Evolutionary conservation across 1,140 invertebrate genomes (phyloP).

Genomic region (Sminthurides bifidus): DNA sequence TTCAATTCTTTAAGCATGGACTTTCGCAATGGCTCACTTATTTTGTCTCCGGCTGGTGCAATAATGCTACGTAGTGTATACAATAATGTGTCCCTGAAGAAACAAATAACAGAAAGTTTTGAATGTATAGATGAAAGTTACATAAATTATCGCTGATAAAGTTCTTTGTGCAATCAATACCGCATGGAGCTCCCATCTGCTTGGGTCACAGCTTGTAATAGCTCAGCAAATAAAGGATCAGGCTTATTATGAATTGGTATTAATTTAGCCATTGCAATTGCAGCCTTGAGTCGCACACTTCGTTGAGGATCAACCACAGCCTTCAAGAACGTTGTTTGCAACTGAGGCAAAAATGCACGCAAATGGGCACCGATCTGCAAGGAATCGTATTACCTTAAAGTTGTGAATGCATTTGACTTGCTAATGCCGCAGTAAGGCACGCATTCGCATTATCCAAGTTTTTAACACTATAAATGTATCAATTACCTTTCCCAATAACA

Average conservation of each 20-base stretch:
- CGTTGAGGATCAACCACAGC: slow-evolving; percentile 78
- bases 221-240: slow-evolving; percentile 73
- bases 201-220: slow-evolving; percentile 72
- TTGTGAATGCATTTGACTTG: too few species aligned
- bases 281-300: slow-evolving; percentile 77
- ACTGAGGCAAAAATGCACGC: slow-evolving; percentile 94
- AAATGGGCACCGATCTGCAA: slow-evolving; percentile 74
- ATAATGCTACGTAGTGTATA: slow-evolving; percentile 76
- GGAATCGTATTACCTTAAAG: too few species aligned
- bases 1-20: background rate
- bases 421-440: too few species aligned
- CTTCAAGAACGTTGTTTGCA: slow-evolving; percentile 95
- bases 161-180: slow-evolving; percentile 34
- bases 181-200: slow-evolving; percentile 68
- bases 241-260: slow-evolving; percentile 66
- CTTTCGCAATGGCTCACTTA: slow-evolving; percentile 40
- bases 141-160: background rate
- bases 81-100: slow-evolving; percentile 69
- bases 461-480: background rate
- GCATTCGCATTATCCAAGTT: too few species aligned
- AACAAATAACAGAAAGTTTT: background rate
- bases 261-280: slow-evolving; percentile 71
- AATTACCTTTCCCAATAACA: slow-evolving; percentile 72
- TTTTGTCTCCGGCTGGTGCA: slow-evolving; percentile 71
- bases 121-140: background rate